Evolutionary conservation across 2,888 invertebrate species (phyloP), one percentile per base, ranked within the genome.

Genomic region (Drosophila sordidula): DNA sequence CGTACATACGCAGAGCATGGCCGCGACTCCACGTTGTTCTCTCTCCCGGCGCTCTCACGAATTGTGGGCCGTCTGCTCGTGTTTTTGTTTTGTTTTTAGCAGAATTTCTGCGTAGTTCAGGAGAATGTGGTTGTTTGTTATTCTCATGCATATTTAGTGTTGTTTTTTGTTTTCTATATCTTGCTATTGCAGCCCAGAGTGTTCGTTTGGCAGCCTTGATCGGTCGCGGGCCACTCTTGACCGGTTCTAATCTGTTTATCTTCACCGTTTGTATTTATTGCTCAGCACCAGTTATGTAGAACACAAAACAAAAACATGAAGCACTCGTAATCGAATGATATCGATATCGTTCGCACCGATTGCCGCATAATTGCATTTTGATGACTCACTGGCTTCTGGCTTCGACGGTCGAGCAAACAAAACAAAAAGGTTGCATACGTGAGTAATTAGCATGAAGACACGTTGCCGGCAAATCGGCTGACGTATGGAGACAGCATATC

Each of bases 61-160:
- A 51, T 26, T 46, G 34, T 34, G 51, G 14, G 64, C 34, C 54
- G 74, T 64, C 63, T 46, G 76, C 75, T 77, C 70, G 62, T 75
- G 66, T 74, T 71, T 69, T 64, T 51, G 59, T 70, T 71, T 75
- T 78, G 70, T 87, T 78, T 78, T 86, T 66, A 52, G 64, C 68
- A 69, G 66, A 62, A 72, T 73, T 81, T 89, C 73, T 85, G 89
- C 89, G 85, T 89, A 89, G 87, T 89, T 83, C 73, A 80, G 65
- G 55, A 14, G 52, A 38, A 50, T 59, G 49, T 62, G 70, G 46
- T 77, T 76, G 49, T 34, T 61, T 61, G 41, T 41, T 49, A 32
- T 56, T 57, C 49, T 14, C 57, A 22, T 59, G 45, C 44, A 63
- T 45, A 54, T 64, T 26, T 58, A 9, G 11, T 18, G 18, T 29